These are phyloP conservation scores for Notiomystis cincta DNA, from an alignment of 2,113 vertebrate species.

Conservation along the genomic window DNA sequence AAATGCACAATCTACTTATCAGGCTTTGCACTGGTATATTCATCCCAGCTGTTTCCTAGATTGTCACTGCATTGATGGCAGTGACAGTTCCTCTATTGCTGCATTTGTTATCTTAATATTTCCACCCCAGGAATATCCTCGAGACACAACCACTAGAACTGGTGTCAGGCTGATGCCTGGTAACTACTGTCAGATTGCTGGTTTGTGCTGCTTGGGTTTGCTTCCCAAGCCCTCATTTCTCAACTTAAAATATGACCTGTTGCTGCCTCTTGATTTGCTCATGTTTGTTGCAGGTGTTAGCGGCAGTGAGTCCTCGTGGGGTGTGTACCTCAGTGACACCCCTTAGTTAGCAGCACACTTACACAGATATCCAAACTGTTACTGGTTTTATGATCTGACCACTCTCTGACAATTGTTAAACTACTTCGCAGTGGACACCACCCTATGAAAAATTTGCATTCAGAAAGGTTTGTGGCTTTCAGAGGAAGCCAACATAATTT, in stretches of 20 bases:
- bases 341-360: background rate
- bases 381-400: background rate
- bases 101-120: background rate
- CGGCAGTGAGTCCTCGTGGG: background rate
- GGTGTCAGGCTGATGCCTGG: background rate
- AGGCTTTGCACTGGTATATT: background rate
- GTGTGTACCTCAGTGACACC: background rate
- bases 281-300: background rate
- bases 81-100: background rate
- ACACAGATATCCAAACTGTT: background rate
- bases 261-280: background rate
- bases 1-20: background rate
- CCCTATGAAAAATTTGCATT: background rate
- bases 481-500: background rate
- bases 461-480: background rate
- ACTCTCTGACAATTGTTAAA: background rate
- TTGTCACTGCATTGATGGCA: background rate
- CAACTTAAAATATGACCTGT: background rate
- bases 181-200: background rate
- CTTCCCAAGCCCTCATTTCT: background rate
- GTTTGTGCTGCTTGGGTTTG: background rate
- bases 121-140: background rate
- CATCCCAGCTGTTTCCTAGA: background rate
- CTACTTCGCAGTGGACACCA: background rate
- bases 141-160: background rate